A percentile compares a stretch with the other conserved stretches of the same genome.
Conservation (phyloP, 2,113 vertebrate species). For the Argyrosomus japonicus region DNA sequence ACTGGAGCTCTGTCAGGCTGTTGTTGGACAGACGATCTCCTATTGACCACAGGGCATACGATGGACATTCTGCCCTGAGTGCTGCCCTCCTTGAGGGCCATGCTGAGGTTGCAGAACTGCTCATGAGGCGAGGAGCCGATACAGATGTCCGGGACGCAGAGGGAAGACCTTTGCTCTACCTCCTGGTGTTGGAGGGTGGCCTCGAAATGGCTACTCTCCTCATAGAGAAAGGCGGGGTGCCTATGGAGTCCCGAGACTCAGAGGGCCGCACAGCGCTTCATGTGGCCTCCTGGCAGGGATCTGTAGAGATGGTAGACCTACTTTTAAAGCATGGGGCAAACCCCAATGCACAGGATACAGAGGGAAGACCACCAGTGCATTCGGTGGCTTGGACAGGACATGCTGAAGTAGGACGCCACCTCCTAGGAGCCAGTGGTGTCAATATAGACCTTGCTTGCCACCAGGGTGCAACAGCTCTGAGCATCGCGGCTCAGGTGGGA, state of each 20-base stretch:
- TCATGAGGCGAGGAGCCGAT: conserved; percentile 84
- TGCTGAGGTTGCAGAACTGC: conserved; percentile 78
- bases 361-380: conserved; percentile 84
- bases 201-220: conserved; percentile 81
- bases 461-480: conserved; percentile 86
- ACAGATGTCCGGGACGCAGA: conserved; percentile 84
- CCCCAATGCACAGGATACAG: conserved; percentile 81
- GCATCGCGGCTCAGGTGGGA: conserved; percentile 86
- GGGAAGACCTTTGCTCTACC: conserved; percentile 86
- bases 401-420: conserved; percentile 64
- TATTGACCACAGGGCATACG: conserved; percentile 82
- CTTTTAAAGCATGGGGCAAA: conserved; percentile 83
- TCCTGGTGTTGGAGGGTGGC: conserved; percentile 82
- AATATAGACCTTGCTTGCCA: conserved; percentile 81
- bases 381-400: conserved; percentile 87
- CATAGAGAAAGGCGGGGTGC: conserved; percentile 83
- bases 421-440: conserved; percentile 73
- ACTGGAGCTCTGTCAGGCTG: conserved; percentile 77
- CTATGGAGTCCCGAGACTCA: conserved; percentile 82
- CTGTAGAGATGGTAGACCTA: conserved; percentile 74
- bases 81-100: conserved; percentile 82
- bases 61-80: conserved; percentile 84
- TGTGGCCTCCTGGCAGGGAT: conserved; percentile 85
- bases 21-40: conserved; percentile 83
- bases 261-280: conserved; percentile 87